Percentiles rank a stretch among this genome's conserved stretches.
Evolutionary conservation across 2,113 vertebrate species (phyloP).

Genomic region (Labeo rohita): DNA sequence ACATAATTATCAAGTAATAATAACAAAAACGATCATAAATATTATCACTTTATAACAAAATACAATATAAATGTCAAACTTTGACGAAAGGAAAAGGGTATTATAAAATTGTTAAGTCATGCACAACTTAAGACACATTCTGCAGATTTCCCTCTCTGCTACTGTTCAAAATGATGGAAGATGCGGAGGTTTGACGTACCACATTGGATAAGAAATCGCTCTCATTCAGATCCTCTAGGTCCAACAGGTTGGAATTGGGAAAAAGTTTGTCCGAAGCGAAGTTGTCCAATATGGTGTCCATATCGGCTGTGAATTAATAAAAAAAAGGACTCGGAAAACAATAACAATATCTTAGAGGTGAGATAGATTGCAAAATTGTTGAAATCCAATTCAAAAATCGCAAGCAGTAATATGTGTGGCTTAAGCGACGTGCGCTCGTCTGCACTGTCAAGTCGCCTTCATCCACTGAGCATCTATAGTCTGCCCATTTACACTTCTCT

Average conservation of each 20-base stretch:
- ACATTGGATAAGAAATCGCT: slow-evolving; percentile 86
- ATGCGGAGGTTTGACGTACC: slow-evolving; percentile 69
- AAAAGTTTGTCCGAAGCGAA: slow-evolving; percentile 85
- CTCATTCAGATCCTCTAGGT: slow-evolving; percentile 85
- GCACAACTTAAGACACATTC: background rate
- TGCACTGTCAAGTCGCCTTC: slow-evolving; percentile 42
- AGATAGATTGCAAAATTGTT: background rate
- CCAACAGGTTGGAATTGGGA: slow-evolving; percentile 82
- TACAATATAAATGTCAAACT: background rate
- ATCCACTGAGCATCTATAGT: slow-evolving; percentile 26
- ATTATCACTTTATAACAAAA: background rate
- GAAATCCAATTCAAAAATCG: background rate
- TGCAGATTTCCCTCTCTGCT: background rate
- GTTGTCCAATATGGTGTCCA: slow-evolving; percentile 85
- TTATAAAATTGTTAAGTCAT: background rate
- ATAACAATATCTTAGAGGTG: background rate
- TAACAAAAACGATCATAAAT: background rate
- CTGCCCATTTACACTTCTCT: slow-evolving; percentile 27
- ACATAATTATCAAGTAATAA: background rate
- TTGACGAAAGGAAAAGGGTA: background rate
- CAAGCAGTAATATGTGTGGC: background rate
- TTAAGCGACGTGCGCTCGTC: slow-evolving; percentile 33
- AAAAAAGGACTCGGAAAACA: slow-evolving; percentile 2
- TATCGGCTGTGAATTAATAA: slow-evolving; percentile 55
- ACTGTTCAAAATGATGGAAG: background rate